Base-by-base conservation (phyloP, 2,113 vertebrate genomes). In the Microtus montanus region DNA sequence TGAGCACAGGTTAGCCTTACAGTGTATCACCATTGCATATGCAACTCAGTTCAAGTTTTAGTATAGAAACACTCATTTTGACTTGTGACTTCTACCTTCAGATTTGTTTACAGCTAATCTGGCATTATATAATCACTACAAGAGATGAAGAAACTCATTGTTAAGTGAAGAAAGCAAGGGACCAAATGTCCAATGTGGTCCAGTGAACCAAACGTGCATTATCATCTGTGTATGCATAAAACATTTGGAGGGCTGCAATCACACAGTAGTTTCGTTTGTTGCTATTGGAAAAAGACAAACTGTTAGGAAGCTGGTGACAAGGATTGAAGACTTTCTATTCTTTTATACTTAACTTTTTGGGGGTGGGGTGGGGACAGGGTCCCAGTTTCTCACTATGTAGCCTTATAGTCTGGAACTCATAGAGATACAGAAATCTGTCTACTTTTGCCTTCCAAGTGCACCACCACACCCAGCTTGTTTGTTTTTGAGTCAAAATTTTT, bases 71-170 rank as follows among this genome's bases (percentile, higher is more conserved):
- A 82, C 15, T 73, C 17, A 19, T 92, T 28, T 85, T 93, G 91
- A 85, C 41, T 90, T 75, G 35, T 70, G 44, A 96, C 95, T 78
- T 95, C 74, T 54, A 2, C 58, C 38, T 93, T 93, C 47, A 74
- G 49, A 78, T 92, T 77, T 95, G 84, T 84, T 49, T 93, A 84
- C 8, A 79, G 64, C 54, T 88, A 35, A 35, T 80, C 26, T 70
- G 70, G 22, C 66, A 15, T 73, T 70, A 79, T 7, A 28, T 82
- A 92, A 47, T 95, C 22, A 87, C 47, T 90, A 54, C 24, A 86
- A 71, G n/a, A 61, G 47, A 78, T 83, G 38, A 93, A 87, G 49
- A 89, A 90, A 89, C 33, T 85, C 28, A 77, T n/a, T n/a, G 11
- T 82, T 87, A 78, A 93, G n/a, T 75, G 54, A 54, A 92, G 74